Conservation (phyloP, 1,140 invertebrate genomes). For the Orchestia grillus region DNA sequence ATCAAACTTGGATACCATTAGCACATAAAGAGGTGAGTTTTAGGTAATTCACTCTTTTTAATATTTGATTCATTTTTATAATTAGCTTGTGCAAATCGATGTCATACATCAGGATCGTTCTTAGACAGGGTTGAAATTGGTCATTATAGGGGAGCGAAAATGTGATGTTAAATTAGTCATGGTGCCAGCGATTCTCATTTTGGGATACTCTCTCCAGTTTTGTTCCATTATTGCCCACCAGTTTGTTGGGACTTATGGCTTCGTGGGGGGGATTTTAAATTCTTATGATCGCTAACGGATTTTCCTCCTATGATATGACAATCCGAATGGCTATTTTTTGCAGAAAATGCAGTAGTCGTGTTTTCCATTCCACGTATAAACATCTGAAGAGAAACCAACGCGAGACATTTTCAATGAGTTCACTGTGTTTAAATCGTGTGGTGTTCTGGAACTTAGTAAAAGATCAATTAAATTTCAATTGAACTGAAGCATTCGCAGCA, state of each 20-base stretch:
- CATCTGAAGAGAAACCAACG: too few species aligned
- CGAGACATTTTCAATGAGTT: too few species aligned
- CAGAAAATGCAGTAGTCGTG: too few species aligned
- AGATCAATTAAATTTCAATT: too few species aligned
- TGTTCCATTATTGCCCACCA: background rate
- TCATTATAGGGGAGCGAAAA: background rate
- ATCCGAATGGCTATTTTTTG: too few species aligned
- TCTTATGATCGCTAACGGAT: background rate
- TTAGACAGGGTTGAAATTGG: background rate
- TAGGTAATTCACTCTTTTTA: background rate
- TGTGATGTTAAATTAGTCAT: background rate
- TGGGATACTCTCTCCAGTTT: background rate
- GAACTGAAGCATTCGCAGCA: too few species aligned
- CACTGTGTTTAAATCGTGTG: too few species aligned
- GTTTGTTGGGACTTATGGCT: background rate
- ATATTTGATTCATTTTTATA: background rate
- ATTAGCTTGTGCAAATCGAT: background rate
- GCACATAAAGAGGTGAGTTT: background rate
- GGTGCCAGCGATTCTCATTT: background rate
- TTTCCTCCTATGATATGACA: too few species aligned
- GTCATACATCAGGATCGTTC: background rate
- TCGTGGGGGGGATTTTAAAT: background rate
- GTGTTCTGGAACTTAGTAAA: too few species aligned
- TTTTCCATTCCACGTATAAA: too few species aligned
- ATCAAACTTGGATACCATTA: background rate